Evolutionary conservation across 2,797 vertebrate species (phyloP), one percentile per base, ranked within the genome.

Genomic region (Coreius guichenoti): DNA sequence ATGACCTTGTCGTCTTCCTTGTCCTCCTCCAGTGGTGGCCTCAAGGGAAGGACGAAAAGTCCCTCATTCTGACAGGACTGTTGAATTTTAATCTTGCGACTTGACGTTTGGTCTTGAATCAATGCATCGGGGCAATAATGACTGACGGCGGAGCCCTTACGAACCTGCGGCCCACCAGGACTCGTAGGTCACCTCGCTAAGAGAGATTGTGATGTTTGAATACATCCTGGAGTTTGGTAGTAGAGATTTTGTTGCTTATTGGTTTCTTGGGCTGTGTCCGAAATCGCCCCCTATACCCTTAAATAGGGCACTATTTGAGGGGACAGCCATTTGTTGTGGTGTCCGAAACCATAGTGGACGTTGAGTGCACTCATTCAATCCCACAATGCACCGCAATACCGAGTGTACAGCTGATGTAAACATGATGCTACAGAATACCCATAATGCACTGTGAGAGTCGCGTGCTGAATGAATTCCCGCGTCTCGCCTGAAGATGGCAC

Each of bases 1-100:
- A 80, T 85, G 84, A 82, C 81, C 80, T 86, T 82, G 21, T 63
- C 33, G 29, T 83, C 75, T 70, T 86, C n/a, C 73, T 86, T 82
- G 79, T 86, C 80, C 70, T 82, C 80, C 49, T 82, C 84, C 84
- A 65, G 56, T 49, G 43, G 69, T 80, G 68, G 77, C 84, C 77
- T 63, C 69, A 80, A 80, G 84, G 74, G 77, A 73, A 80, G 83
- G 83, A 54, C 19, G 1, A 74, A 70, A 85, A 74, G 84, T 85
- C 69, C 47, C 68, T 74, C 77, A 74, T 80, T 85, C 43, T 74
- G 56, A 80, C 77, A 74, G 68, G 68, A 74, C 84, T 63, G 83
- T 85, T 74, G 84, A 73, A 80, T 85, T 85, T 85, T 85, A 85
- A 85, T 85, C 84, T 51, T 11, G 54, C 1, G 14, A 61, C 21